Base-by-base conservation (phyloP, 2,797 vertebrate species). In the Crax fasciolata region DNA sequence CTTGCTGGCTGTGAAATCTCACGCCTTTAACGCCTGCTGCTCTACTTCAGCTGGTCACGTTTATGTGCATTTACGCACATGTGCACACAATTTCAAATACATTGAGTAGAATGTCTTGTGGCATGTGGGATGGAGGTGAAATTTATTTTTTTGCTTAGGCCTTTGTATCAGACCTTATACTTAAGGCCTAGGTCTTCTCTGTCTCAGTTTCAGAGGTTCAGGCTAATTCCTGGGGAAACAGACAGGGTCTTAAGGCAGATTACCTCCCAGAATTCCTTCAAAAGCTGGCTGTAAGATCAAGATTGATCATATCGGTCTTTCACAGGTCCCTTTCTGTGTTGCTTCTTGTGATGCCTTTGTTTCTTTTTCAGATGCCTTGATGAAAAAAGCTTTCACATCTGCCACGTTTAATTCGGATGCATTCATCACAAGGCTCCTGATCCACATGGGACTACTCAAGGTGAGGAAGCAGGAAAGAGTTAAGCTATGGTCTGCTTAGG, bases 371-470 rank as follows among this genome's bases (percentile, higher is more conserved):
- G 99, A 99, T 84, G 98, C 98, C 17, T 95, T 99, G 91, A 98
- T 99, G 97, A 98, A 89, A 88, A 99, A 99, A 98, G 99, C 99
- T 43, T 99, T 99, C 89, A 84, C 97, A 93, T 97, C 96, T 9
- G 94, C 98, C 2, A 98, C 98, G 38, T 99, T 99, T 97, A 99
- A 99, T 94, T 98, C 98, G 20, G 98, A 98, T 79, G 96, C 77
- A 46, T 99, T 99, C 82, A 96, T 99, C 72, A 99, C 99, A 20
- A 98, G 97, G 32, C 97, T 99, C 73, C 97, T 99, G 71, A 96
- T 99, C 71, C 98, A 99, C 94, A 98, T 99, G 90, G 99, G 99
- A 49, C 98, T 99, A 20, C 98, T 99, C 65, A 99, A 99, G 99
- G 99, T 99, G 94, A 80, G 95, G 43, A 82, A 18, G 43, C 27